Base-by-base conservation (phyloP, 2,888 invertebrate species). In the Phasia obesa region DNA sequence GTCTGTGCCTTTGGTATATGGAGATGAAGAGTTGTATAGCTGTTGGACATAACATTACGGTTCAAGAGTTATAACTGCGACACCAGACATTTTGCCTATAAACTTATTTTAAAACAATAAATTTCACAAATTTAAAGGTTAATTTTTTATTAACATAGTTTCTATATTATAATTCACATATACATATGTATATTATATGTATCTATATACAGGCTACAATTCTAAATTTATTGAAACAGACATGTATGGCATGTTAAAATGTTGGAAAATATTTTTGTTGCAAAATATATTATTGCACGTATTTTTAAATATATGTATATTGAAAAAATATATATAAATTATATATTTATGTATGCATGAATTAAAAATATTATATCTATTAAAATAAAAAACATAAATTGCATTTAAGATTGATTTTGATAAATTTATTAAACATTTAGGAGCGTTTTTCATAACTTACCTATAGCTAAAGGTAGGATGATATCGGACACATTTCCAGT, bases 181-280 rank as follows among this genome's bases (percentile, higher is more conserved):
- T 5, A 27, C 6, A 27, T 5, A 27, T 27, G 27, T 27, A 42
- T 42, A 4, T 42, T 15, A n/a, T 42, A 4, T n/a, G n/a, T n/a
- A n/a, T n/a, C n/a, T 42, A n/a, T n/a, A 42, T 35, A 44, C n/a
- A 31, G 25, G 47, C n/a, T 42, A 27, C 42, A 35, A 62, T 47
- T 49, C 17, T 42, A 42, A 42, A 64, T 35, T 49, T 47, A 4
- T 25, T 21, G 31, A 57, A 71, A 71, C 38, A 65, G 38, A 65
- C 25, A 62, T 53, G 57, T 59, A 76, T 67, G 76, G 76, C 76
- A 51, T 51, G 27, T 51, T 42, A 51, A 42, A 59, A 38, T 35
- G 13, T 44, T 44, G 13, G 15, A 27, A 31, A 42, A 13, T 44
- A 25, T 35, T 47, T 44, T 64, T 64, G 27, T 55, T 49, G 25